A percentile compares a stretch with the other conserved stretches of the same genome.
phyloP scores from a whole-genome alignment of 2,113 vertebrate species.

The Lasiurus borealis region DNA sequence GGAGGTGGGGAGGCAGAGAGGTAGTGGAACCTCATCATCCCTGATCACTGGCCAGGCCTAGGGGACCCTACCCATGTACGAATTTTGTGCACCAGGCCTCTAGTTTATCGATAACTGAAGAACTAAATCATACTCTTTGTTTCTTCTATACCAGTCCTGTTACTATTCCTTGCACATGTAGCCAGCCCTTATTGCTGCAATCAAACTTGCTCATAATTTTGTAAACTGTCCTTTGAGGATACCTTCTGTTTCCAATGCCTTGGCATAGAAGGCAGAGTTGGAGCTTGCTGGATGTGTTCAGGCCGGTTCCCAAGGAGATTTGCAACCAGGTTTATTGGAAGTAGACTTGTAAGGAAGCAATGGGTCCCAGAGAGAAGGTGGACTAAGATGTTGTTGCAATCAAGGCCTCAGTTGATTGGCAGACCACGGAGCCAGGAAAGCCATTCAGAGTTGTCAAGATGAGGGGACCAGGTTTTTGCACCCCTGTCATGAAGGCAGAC shows the following conservation, averaged over 20 bases:
- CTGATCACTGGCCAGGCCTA: too few species aligned
- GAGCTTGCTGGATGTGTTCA: neutral
- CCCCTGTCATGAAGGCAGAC: neutral
- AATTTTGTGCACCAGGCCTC: too few species aligned
- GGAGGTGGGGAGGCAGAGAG: too few species aligned
- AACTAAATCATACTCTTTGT: neutral
- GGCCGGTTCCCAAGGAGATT: neutral
- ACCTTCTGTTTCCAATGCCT: neutral
- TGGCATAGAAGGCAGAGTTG: neutral
- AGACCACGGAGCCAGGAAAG: neutral
- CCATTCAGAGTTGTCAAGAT: neutral
- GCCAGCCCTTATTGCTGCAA: neutral
- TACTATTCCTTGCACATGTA: neutral
- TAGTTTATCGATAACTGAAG: neutral
- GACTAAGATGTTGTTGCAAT: neutral
- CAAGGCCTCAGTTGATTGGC: too few species aligned
- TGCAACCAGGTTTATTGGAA: neutral
- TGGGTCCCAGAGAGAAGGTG: neutral
- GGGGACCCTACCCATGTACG: too few species aligned
- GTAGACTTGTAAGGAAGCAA: neutral
- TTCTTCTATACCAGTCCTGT: neutral
- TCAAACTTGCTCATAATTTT: neutral
- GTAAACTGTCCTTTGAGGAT: neutral
- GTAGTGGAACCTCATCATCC: too few species aligned
- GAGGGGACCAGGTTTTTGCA: neutral